Conservation (phyloP, 2,113 vertebrate genomes). For the Catharus fuscescens region DNA sequence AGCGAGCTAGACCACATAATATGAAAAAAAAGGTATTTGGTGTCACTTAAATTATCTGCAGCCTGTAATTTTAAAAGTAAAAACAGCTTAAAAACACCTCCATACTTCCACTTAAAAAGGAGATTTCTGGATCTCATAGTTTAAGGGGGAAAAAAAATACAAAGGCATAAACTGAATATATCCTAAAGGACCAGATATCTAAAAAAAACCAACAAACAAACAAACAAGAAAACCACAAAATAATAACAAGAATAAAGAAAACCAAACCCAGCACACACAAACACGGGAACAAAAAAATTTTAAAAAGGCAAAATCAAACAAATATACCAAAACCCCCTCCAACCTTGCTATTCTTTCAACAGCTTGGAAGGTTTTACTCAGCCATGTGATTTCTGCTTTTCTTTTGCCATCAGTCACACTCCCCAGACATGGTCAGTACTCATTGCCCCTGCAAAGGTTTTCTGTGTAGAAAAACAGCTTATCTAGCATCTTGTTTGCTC, state of each 20-base stretch:
- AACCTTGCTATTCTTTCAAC: neutral
- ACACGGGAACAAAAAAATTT: neutral
- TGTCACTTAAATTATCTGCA: neutral
- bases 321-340: neutral
- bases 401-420: accelerated
- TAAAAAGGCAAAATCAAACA: neutral
- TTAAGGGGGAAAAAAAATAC: accelerated
- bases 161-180: neutral
- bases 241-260: neutral
- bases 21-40: too few relatives aligned
- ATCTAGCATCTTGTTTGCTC: neutral
- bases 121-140: neutral
- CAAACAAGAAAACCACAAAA: neutral
- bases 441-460: neutral
- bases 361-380: neutral
- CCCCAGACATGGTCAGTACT: neutral
- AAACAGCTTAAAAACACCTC: neutral
- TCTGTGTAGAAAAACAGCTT: neutral
- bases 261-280: accelerated
- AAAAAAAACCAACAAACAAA: neutral
- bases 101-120: neutral
- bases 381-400: neutral
- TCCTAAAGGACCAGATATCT: neutral
- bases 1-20: neutral
- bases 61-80: neutral